phyloP scores from a whole-genome alignment of 2,113 vertebrate species.

The Atractosteus spatula region DNA sequence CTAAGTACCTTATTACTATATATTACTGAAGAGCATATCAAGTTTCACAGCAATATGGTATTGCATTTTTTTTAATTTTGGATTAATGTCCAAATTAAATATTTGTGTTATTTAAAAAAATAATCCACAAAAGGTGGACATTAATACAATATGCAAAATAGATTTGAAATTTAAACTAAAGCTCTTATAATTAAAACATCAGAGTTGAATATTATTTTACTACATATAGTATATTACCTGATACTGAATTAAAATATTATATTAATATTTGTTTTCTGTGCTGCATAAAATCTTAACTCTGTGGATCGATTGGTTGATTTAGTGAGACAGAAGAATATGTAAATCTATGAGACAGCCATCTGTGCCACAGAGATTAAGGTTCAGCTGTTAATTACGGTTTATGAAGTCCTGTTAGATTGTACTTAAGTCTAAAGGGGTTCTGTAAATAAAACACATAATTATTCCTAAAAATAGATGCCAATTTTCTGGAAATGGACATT shows the following conservation, averaged over 20 bases:
- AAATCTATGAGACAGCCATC: slow-evolving; percentile 57
- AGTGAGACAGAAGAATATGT: slow-evolving; percentile 57
- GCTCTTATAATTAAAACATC: no score
- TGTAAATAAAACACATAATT: slow-evolving; percentile 76
- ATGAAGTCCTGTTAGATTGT: slow-evolving; percentile 59
- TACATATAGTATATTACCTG: no score
- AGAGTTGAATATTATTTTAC: no score
- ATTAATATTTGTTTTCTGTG: no score
- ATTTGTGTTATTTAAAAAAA: slow-evolving; percentile 14
- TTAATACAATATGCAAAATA: no score
- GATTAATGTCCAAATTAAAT: slow-evolving; percentile 30
- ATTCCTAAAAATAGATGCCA: slow-evolving; percentile 54
- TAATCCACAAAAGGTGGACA: no score
- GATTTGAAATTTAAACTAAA: no score
- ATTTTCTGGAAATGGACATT: slow-evolving; percentile 68
- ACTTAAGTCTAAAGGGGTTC: slow-evolving; percentile 43
- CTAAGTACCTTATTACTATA: slow-evolving; percentile 64
- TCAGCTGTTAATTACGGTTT: slow-evolving; percentile 67
- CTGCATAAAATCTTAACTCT: no score
- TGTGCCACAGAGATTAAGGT: slow-evolving; percentile 56
- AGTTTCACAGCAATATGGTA: slow-evolving; percentile 52
- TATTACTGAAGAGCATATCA: slow-evolving; percentile 57
- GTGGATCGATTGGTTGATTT: slow-evolving; percentile 49
- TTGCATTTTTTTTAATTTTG: slow-evolving; percentile 26
- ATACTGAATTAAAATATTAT: no score